Evolutionary conservation across 2,888 invertebrate species (phyloP), one percentile per base, ranked within the genome.

Genomic region (Pterostichus madidus): DNA sequence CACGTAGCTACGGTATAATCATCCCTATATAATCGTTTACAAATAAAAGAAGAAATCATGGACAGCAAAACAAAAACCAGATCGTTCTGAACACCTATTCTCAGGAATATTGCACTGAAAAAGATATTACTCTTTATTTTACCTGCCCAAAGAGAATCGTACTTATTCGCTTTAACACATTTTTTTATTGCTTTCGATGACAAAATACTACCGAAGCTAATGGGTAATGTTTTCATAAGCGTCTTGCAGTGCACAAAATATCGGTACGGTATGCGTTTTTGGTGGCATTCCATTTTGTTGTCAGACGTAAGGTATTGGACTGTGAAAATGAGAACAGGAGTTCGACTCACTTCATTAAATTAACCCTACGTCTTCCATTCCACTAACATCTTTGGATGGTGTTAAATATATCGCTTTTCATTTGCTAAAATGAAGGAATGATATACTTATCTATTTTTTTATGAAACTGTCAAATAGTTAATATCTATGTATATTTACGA

Each of bases 91-190:
- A 64, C 44, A 44, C 68, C 68, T 71, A 10, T 39, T 71, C 68
- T 71, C 68, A 44, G 17, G 15, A 17, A 56, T 17, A 35, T 31
- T n/a, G 13, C 7, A 68, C 31, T 64, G 80, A 80, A 80, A 80
- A 80, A 80, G 80, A 80, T 64, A 80, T 80, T 80, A 52, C 64
- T 52, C 32, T 80, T 80, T 80, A 80, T 80, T 80, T 68, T 64
- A 46, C 64, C 46, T 11, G 52, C 15, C 35, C 80, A 80, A 80
- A 52, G 68, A 80, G 64, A 64, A 52, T 80, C 39, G 52, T 31
- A 80, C 32, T 80, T 80, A 80, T 68, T 80, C 80, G 80, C 80
- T 80, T 68, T 80, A 68, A 80, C 53, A 44, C 15, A 68, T 2
- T 80, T 80, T 24, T 64, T 80, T 80, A 44, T 44, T 17, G 35